A percentile compares a stretch with the other conserved stretches of the same genome.
Conservation (phyloP, 30 jellyfish, hydroid and myxozoan species). For the Morbakka virulenta region DNA sequence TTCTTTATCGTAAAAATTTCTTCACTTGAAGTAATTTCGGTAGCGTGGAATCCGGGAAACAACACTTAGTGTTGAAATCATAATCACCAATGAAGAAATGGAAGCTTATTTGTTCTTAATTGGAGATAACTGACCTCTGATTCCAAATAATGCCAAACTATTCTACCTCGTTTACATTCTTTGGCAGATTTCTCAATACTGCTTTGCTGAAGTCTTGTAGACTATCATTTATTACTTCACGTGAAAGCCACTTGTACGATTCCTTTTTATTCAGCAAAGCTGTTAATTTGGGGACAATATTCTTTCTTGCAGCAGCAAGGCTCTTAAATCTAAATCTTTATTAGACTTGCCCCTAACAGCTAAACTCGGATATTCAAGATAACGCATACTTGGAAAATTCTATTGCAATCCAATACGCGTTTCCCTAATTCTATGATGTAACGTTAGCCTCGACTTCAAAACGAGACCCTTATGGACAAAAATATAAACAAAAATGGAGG, state of each 20-base stretch:
- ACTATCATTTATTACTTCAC: slow-evolving; percentile 23
- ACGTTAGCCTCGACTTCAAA: no score
- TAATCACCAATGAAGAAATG: slow-evolving; percentile 21
- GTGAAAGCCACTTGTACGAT: slow-evolving; percentile 45
- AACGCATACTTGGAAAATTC: slow-evolving; percentile 11
- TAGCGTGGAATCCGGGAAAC: slow-evolving; percentile 27
- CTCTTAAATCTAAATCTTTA: slow-evolving; percentile 24
- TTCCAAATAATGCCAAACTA: slow-evolving; percentile 30
- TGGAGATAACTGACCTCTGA: slow-evolving; percentile 25
- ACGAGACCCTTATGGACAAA: no score
- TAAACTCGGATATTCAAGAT: slow-evolving; percentile 20
- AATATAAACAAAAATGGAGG: no score
- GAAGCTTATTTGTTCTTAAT: slow-evolving; percentile 48
- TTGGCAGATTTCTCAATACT: slow-evolving; percentile 26
- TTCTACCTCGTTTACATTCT: slow-evolving; percentile 39
- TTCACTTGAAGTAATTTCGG: slow-evolving; percentile 35
- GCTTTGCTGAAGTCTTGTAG: slow-evolving; percentile 51
- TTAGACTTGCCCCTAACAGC: slow-evolving; percentile 7
- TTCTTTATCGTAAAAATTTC: slow-evolving; percentile 3
- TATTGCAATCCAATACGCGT: no score
- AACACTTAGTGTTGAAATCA: slow-evolving; percentile 26
- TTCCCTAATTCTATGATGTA: no score
- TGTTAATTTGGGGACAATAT: slow-evolving; percentile 41
- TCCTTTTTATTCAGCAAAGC: slow-evolving; percentile 43
- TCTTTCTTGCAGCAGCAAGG: slow-evolving; percentile 36